Percentiles rank a stretch among this genome's conserved stretches.
Evolutionary conservation across 2,888 invertebrate species (phyloP).

Genomic region (Venustoraphidia nigricollis): DNA sequence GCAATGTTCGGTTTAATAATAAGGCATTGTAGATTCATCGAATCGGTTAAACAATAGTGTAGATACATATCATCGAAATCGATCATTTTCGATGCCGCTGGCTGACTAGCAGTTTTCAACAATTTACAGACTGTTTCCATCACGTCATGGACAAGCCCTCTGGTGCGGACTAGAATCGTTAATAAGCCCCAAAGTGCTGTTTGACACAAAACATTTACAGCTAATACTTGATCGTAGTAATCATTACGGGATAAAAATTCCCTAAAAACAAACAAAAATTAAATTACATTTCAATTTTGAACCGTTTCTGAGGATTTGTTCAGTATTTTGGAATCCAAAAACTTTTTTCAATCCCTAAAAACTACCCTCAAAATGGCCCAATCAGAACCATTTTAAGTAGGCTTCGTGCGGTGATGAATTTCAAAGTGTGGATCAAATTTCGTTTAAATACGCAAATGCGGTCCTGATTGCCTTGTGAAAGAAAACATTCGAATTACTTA

Average conservation of each 20-base stretch:
- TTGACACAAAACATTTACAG: conserved; percentile 45
- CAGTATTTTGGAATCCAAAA: too few species aligned
- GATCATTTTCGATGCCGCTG: conserved; percentile 13
- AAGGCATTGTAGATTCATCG: conserved; percentile 9
- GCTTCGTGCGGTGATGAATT: too few species aligned
- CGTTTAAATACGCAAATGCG: too few species aligned
- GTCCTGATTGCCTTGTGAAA: too few species aligned
- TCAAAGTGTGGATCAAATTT: too few species aligned
- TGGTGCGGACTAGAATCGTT: conserved; percentile 28
- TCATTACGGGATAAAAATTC: conserved; percentile 42
- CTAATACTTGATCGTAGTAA: conserved; percentile 46
- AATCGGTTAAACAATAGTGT: conserved; percentile 9
- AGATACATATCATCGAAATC: conserved; percentile 7
- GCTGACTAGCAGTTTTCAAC: conserved; percentile 24
- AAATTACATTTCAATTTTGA: too few species aligned
- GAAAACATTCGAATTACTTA: conserved; percentile 19
- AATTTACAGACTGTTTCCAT: conserved; percentile 37
- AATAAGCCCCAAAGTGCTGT: conserved; percentile 44
- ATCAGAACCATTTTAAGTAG: too few species aligned
- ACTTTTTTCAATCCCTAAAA: too few species aligned
- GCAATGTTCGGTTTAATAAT: conserved; percentile 18
- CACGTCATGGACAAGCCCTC: conserved; percentile 39
- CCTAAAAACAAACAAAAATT: conserved; percentile 21
- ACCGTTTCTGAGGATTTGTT: too few species aligned
- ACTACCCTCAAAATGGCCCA: too few species aligned